Evolutionary conservation across 2,888 invertebrate species (phyloP).

Genomic region (Neocrepidodera transversa): DNA sequence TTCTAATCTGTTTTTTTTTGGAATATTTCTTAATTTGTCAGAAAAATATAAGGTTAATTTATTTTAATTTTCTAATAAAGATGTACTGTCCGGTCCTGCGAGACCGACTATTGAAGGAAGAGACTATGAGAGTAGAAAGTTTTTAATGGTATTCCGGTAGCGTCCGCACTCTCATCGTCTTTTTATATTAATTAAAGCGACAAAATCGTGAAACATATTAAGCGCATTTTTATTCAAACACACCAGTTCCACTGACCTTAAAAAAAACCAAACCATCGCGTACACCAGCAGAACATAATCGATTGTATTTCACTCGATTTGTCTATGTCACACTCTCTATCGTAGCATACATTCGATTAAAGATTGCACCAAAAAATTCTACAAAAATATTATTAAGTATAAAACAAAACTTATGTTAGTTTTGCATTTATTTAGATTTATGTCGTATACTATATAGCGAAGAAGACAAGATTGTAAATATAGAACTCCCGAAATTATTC

Average conservation of each 20-base stretch:
- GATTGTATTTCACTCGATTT: neutral
- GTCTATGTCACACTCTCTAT: neutral
- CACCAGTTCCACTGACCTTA: conserved; percentile 46
- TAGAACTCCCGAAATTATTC: too few relatives aligned
- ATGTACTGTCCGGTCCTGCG: neutral
- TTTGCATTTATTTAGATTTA: too few relatives aligned
- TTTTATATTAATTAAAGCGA: conserved; percentile 29
- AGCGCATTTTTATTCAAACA: conserved; percentile 42
- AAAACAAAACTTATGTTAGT: too few relatives aligned
- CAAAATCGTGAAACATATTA: conserved; percentile 36
- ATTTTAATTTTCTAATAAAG: neutral
- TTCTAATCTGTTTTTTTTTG: too few relatives aligned
- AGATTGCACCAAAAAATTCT: too few relatives aligned
- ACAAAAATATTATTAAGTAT: too few relatives aligned
- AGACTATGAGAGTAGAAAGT: conserved; percentile 25
- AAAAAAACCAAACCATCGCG: conserved; percentile 34
- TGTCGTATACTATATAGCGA: too few relatives aligned
- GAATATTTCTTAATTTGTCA: too few relatives aligned
- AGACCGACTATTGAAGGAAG: neutral
- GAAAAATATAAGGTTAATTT: too few relatives aligned
- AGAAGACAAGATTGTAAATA: too few relatives aligned
- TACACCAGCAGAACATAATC: neutral
- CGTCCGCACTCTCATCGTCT: conserved; percentile 26
- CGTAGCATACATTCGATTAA: too few relatives aligned
- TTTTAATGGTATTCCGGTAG: conserved; percentile 36